Base-by-base conservation (phyloP, 2,113 vertebrate genomes). In the Varanus komodoensis region DNA sequence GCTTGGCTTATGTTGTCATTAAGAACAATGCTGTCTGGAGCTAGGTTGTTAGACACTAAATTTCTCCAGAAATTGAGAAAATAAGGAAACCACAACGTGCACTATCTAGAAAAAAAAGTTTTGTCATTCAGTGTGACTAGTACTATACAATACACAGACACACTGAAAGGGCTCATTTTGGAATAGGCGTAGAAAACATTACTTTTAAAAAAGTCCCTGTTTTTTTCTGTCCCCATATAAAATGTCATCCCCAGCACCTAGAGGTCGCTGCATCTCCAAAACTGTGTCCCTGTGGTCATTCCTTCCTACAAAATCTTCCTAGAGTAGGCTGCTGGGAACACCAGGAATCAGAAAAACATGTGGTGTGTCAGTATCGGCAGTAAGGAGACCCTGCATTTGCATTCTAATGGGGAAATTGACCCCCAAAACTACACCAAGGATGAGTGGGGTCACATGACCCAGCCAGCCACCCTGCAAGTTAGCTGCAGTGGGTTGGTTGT, bases 11-110 rank as follows among this genome's bases (percentile, higher is more conserved):
- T 81, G 21, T 78, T 89, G 32, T 50, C 90, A 4, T 9, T 87
- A 89, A 91, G 83, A 93, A 84, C 38, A 87, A 32, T 3, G 8
- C 3, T 79, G 32, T 74, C 73, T 86, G 84, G 89, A 92, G 89
- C 77, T 94, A 89, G 57, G 19, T 50, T 86, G 57, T 52, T 1
- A 89, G 32, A 64, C 68, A 82, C 69, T 89, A 87, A 38, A 75
- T 73, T n/a, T 61, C 61, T 0, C 54, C 6, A 0, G 27, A 77
- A 50, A 86, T 71, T 38, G 15, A 3, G 82, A 77, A 87, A 87
- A 4, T 19, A 52, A 80, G 50, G 19, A 74, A 73, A 44, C 17
- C 64, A 17, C 82, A 78, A 79, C 74, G 90, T 86, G 6, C 67
- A 2, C 73, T 0, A 78, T 64, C 80, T 81, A n/a, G 67, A 48